Percentiles rank a stretch among this genome's conserved stretches.
phyloP scores from a whole-genome alignment of 2,113 vertebrate genomes.

The Rhabdomys dilectus region DNA sequence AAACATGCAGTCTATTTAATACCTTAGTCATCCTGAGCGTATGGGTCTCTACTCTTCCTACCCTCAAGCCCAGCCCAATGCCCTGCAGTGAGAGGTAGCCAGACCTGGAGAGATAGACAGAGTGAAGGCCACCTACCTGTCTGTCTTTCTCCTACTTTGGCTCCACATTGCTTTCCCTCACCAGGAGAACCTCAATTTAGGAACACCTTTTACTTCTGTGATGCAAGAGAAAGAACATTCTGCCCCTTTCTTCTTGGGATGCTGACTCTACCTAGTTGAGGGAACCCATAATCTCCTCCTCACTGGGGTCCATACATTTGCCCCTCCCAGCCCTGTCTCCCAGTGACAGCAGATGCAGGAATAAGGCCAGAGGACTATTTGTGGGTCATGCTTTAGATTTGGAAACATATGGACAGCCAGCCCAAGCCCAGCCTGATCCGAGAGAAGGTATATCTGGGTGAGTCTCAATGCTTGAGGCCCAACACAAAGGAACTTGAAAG shows the following conservation, averaged over 20 bases:
- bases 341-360: neutral
- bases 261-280: neutral
- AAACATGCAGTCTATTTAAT: neutral
- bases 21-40: neutral
- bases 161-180: neutral
- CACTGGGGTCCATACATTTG: neutral
- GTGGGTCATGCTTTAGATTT: neutral
- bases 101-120: neutral
- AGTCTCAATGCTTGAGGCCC: neutral
- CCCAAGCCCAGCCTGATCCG: neutral
- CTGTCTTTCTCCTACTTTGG: neutral
- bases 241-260: neutral
- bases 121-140: fast-evolving
- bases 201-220: neutral
- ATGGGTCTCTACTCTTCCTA: neutral
- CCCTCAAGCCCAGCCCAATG: neutral
- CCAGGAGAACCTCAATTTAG: neutral
- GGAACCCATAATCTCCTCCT: neutral
- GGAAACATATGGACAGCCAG: neutral
- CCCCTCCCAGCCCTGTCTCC: neutral
- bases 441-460: neutral
- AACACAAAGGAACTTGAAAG: neutral
- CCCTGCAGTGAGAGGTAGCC: neutral
- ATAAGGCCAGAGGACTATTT: neutral
- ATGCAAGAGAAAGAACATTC: neutral